Percentiles rank a stretch among this genome's conserved stretches.
These are phyloP conservation scores for Acrossocheilus wenchowensis DNA, from an alignment of 2,797 vertebrate genomes.

Conservation along the genomic window DNA sequence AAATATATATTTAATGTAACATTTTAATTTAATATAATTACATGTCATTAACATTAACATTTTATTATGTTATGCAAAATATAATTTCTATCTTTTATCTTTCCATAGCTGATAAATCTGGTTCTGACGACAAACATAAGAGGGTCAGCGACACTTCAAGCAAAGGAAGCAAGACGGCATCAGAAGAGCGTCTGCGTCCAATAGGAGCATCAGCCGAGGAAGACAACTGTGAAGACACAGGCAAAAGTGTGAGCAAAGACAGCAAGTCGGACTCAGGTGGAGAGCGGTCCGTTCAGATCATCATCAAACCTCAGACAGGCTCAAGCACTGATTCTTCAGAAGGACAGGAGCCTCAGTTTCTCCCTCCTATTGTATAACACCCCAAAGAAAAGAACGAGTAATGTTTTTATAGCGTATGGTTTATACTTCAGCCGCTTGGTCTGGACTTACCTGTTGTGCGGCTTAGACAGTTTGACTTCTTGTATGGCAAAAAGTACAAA, in stretches of 20 bases:
- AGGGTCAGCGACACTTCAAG: slow-evolving; percentile 63
- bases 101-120: slow-evolving; percentile 66
- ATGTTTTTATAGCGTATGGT: not conserved
- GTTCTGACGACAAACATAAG: slow-evolving; percentile 74
- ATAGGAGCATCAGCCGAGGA: slow-evolving; percentile 78
- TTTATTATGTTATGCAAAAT: slow-evolving; percentile 39
- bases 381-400: not conserved
- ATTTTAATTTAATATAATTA: not conserved
- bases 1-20: not conserved
- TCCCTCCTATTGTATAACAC: slow-evolving; percentile 71
- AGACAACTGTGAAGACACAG: slow-evolving; percentile 66
- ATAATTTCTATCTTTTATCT: not conserved
- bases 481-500: slow-evolving; percentile 4
- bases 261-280: slow-evolving; percentile 50
- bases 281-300: slow-evolving; percentile 76
- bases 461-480: slow-evolving; percentile 4
- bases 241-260: slow-evolving; percentile 47
- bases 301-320: slow-evolving; percentile 75
- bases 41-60: not conserved
- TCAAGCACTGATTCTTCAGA: slow-evolving; percentile 62
- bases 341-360: slow-evolving; percentile 66
- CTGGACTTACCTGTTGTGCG: slow-evolving; percentile 40
- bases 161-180: slow-evolving; percentile 63
- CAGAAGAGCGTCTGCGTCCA: slow-evolving; percentile 74
- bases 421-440: slow-evolving; percentile 25